phyloP scores from a whole-genome alignment of 2,113 vertebrate species.

The Otus sunia region DNA sequence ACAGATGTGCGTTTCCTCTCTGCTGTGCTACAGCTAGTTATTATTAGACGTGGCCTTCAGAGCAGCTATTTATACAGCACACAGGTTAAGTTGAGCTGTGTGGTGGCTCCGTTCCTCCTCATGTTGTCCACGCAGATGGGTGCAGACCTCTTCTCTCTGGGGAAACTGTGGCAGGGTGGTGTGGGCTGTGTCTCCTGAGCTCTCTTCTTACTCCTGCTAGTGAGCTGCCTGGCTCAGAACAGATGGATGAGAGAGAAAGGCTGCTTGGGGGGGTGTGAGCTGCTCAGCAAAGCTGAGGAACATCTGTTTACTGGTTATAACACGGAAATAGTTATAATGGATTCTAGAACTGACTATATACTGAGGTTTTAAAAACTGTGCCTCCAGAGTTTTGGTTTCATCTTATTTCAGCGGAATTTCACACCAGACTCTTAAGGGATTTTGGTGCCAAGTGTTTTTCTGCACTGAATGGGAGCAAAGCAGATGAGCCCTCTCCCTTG shows the following conservation, averaged over 20 bases:
- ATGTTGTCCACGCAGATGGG: rapidly evolving
- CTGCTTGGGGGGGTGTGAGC: not conserved
- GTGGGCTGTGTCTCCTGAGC: not conserved
- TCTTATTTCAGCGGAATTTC: not conserved
- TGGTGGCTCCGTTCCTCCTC: not conserved
- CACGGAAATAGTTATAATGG: not conserved
- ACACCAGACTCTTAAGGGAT: not conserved
- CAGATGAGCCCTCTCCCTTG: not conserved
- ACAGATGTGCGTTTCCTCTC: not conserved
- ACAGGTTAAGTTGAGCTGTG: not conserved
- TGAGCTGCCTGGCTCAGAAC: not conserved
- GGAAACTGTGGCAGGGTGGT: rapidly evolving
- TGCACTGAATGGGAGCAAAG: not conserved
- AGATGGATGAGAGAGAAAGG: not conserved
- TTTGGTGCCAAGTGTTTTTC: not conserved
- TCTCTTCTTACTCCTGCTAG: not conserved
- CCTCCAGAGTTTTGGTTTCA: not conserved
- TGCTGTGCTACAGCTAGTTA: not conserved
- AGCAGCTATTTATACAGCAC: not conserved
- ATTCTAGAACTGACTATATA: not conserved
- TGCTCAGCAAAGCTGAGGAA: not conserved
- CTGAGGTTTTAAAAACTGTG: not conserved
- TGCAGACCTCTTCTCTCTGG: not conserved
- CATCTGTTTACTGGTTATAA: not conserved
- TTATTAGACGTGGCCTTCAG: not conserved